These are phyloP conservation scores for Arbacia lixula DNA, from an alignment of 53 echinoderm and acorn worm species.

Conservation along the genomic window DNA sequence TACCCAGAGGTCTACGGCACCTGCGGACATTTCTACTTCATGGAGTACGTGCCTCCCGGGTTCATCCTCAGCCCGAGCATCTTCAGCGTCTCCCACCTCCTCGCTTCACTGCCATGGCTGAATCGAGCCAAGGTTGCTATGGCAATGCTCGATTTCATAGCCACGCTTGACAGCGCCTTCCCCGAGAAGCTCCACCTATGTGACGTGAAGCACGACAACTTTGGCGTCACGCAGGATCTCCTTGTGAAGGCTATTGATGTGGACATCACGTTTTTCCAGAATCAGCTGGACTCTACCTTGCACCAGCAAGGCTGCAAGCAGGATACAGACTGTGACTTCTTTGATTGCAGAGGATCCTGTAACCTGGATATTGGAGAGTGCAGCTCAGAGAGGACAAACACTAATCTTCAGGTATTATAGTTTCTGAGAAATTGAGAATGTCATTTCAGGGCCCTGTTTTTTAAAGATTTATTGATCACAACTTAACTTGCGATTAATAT, in stretches of 20 bases:
- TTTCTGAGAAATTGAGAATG: no score
- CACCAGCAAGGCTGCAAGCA: constrained; percentile 63
- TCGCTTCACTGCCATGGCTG: constrained; percentile 70
- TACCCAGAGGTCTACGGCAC: constrained; percentile 79
- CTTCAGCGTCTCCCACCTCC: constrained; percentile 49
- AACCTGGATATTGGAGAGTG: constrained; percentile 63
- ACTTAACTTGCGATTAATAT: no score
- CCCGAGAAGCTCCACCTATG: constrained; percentile 77
- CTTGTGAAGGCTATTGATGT: constrained; percentile 84
- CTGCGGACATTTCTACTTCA: constrained; percentile 88
- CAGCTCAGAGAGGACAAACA: constrained; percentile 62
- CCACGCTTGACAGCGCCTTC: constrained; percentile 63
- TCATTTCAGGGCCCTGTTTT: no score
- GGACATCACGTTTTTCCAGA: constrained; percentile 85
- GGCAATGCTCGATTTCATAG: constrained; percentile 67
- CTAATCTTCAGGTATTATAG: constrained; percentile 94
- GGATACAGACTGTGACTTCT: constrained; percentile 88
- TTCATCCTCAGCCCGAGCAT: constrained; percentile 53
- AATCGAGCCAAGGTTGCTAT: constrained; percentile 70
- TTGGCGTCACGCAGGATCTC: constrained; percentile 71
- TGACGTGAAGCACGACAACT: constrained; percentile 93
- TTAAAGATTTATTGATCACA: no score
- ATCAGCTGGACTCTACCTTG: constrained; percentile 66
- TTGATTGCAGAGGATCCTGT: constrained; percentile 91
- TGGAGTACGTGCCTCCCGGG: constrained; percentile 80